A percentile compares a stretch with the other conserved stretches of the same genome.
Evolutionary conservation across 2,888 invertebrate species (phyloP).

Genomic region (Drosophila peninsularis): DNA sequence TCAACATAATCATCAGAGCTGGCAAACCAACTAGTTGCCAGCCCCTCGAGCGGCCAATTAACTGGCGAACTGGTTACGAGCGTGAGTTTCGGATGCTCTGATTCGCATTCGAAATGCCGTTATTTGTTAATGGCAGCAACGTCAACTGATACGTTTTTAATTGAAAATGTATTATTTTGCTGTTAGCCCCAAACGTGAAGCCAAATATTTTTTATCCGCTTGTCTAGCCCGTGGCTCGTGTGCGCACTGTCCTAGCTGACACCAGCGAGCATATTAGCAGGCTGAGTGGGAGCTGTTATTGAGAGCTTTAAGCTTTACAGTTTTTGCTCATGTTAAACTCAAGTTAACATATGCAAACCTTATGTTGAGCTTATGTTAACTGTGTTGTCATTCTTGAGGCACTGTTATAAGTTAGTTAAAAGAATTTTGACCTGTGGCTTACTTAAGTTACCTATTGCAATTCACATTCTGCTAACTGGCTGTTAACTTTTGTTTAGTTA

Average conservation of each 20-base stretch:
- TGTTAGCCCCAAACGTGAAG: slow-evolving; percentile 49
- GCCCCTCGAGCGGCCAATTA: slow-evolving; percentile 29
- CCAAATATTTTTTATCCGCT: background rate
- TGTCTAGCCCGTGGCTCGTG: background rate
- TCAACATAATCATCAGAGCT: too few relatives aligned
- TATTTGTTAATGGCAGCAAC: slow-evolving; percentile 52
- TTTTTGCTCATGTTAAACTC: background rate
- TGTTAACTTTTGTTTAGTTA: background rate
- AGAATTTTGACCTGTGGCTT: too few relatives aligned
- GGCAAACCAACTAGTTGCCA: slow-evolving; percentile 5
- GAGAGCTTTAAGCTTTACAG: background rate
- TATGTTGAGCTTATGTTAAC: background rate
- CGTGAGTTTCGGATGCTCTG: slow-evolving; percentile 19
- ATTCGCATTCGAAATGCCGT: slow-evolving; percentile 21
- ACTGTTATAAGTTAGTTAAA: background rate
- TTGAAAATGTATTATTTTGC: slow-evolving; percentile 83
- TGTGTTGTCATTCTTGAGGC: background rate
- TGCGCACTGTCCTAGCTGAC: background rate
- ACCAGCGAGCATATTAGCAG: slow-evolving; percentile 1
- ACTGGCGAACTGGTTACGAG: slow-evolving; percentile 13
- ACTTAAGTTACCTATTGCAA: too few relatives aligned
- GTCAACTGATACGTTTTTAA: slow-evolving; percentile 83
- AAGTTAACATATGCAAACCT: background rate
- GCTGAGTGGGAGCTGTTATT: background rate
- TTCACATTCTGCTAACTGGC: background rate